A percentile compares a stretch with the other conserved stretches of the same genome.
Evolutionary conservation across 1,140 invertebrate species (phyloP).

Genomic region (Batillaria attramentaria): DNA sequence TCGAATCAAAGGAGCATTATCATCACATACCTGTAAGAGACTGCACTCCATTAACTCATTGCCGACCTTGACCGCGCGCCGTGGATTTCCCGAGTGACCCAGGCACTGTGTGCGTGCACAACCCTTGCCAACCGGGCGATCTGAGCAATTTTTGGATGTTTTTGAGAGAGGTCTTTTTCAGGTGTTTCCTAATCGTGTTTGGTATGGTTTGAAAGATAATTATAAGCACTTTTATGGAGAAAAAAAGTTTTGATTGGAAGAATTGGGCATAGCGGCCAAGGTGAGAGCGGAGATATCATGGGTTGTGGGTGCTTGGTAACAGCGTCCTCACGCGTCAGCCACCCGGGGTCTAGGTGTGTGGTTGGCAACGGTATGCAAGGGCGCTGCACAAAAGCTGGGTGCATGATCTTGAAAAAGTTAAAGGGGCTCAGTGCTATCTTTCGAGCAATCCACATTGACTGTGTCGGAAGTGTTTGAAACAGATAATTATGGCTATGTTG

Average conservation of each 20-base stretch:
- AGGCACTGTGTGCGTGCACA: not conserved
- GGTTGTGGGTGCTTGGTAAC: too few relatives aligned
- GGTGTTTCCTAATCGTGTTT: too few relatives aligned
- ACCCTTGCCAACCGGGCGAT: not conserved
- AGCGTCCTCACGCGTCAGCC: too few relatives aligned
- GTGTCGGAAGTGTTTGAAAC: not conserved
- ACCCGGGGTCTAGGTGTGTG: too few relatives aligned
- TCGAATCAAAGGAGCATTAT: conserved; percentile 47
- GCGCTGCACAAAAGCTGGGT: not conserved
- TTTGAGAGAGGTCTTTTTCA: not conserved
- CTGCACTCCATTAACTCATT: not conserved
- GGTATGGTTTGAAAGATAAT: too few relatives aligned
- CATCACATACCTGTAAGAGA: conserved; percentile 47
- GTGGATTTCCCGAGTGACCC: not conserved
- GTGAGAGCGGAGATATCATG: too few relatives aligned
- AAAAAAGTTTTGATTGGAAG: not conserved
- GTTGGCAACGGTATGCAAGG: too few relatives aligned
- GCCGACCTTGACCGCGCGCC: too few relatives aligned
- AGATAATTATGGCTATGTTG: not conserved
- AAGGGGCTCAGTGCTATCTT: not conserved
- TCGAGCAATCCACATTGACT: not conserved
- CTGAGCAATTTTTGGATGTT: not conserved
- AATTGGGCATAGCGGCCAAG: too few relatives aligned
- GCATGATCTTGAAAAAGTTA: too few relatives aligned
- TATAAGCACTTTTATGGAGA: not conserved